Conservation (phyloP, 2,113 vertebrate species). For the Psilopsiagon aymara region DNA sequence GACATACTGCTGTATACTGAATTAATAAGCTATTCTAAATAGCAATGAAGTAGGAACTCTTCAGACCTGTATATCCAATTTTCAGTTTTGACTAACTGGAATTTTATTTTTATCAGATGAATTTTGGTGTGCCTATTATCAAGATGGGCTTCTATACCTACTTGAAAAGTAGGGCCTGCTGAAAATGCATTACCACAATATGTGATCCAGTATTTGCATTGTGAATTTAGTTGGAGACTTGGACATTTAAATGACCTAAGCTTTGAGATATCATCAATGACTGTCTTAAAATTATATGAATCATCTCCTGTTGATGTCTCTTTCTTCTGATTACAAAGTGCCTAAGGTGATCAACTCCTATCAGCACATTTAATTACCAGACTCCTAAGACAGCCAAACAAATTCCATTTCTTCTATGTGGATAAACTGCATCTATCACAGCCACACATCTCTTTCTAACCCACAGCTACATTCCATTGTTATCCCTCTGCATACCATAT, state of each 20-base stretch:
- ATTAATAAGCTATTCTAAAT: background rate
- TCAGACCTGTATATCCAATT: background rate
- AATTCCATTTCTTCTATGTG: background rate
- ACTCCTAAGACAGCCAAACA: background rate
- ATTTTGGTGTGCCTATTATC: background rate
- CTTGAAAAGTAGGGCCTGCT: background rate
- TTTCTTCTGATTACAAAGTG: background rate
- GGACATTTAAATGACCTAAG: background rate
- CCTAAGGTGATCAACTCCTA: background rate
- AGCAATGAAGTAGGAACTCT: background rate
- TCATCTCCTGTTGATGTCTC: background rate
- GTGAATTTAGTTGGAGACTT: background rate
- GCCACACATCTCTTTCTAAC: background rate
- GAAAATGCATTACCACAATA: background rate
- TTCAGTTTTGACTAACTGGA: background rate
- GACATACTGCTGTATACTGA: background rate
- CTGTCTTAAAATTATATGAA: background rate
- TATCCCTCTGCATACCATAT: background rate
- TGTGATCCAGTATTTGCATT: background rate
- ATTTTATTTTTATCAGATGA: background rate
- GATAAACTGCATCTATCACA: conserved; percentile 14
- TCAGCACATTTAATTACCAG: background rate
- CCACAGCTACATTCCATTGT: background rate
- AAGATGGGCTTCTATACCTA: background rate
- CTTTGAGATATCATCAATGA: background rate